Evolutionary conservation across 1,140 invertebrate species (phyloP).

Genomic region (Cydia strobilella): DNA sequence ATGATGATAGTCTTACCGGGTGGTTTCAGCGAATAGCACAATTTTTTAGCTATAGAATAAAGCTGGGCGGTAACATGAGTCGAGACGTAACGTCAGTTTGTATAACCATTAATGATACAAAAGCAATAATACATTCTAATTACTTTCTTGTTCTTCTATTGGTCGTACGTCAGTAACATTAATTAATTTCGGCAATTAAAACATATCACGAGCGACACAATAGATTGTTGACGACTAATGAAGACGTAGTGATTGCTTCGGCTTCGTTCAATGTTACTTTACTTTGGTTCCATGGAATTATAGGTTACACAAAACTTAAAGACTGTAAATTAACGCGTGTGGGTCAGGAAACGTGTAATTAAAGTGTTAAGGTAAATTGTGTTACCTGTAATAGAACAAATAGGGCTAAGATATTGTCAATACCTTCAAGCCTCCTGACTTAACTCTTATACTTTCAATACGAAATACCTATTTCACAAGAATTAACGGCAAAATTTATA

Average conservation of each 20-base stretch:
- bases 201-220: constrained; percentile 60
- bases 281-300: constrained; percentile 73
- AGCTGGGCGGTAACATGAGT: constrained; percentile 51
- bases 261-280: constrained; percentile 61
- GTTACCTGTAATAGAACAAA: constrained; percentile 33
- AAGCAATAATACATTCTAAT: constrained; percentile 60
- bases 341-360: not conserved
- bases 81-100: constrained; percentile 40
- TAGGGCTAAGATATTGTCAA: constrained; percentile 31
- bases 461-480: not conserved
- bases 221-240: constrained; percentile 39
- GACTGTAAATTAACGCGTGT: constrained; percentile 23
- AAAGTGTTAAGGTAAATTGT: constrained; percentile 34
- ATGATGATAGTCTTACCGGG: constrained; percentile 56
- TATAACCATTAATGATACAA: constrained; percentile 44
- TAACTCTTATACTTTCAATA: constrained; percentile 6
- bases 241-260: constrained; percentile 33
- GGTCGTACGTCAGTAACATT: constrained; percentile 35
- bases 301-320: constrained; percentile 37
- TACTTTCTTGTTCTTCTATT: constrained; percentile 36
- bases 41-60: constrained; percentile 69
- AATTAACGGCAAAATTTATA: not conserved
- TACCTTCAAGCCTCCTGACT: constrained; percentile 34
- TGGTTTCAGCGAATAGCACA: constrained; percentile 69
- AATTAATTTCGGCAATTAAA: constrained; percentile 43